Percentiles rank a stretch among this genome's conserved stretches.
Conservation (phyloP, 1,140 invertebrate species). For the Acromyrmex charruanus region DNA sequence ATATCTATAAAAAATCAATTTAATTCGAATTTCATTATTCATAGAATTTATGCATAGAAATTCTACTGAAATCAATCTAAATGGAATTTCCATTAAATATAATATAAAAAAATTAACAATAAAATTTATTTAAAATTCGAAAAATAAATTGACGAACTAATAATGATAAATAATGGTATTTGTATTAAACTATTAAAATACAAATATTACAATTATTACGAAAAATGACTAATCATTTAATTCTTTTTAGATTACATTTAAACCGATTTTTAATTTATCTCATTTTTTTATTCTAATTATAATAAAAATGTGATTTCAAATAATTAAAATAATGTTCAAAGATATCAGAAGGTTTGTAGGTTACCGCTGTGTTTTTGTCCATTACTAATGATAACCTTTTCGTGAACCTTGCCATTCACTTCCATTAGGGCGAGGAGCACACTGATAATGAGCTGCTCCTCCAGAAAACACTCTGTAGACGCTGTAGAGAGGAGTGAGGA, state of each 20-base stretch:
- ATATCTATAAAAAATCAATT: constrained; percentile 8
- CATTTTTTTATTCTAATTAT: background rate
- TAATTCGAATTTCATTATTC: background rate
- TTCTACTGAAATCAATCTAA: background rate
- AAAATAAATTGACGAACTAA: background rate
- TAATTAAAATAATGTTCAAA: background rate
- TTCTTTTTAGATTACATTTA: background rate
- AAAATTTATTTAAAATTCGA: constrained; percentile 4
- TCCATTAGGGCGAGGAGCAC: no score
- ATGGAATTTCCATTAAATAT: background rate
- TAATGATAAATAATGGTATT: no score
- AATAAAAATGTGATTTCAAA: background rate
- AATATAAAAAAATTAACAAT: constrained; percentile 12
- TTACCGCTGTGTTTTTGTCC: no score
- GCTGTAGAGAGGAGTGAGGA: no score
- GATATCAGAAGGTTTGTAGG: no score
- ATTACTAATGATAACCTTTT: no score
- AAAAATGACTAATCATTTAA: background rate
- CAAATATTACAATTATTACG: background rate
- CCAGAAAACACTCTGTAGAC: no score
- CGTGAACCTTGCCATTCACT: no score
- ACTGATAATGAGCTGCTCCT: no score
- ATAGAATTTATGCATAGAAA: background rate
- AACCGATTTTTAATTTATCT: background rate
- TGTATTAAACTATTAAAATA: background rate